Percentiles rank a stretch among this genome's conserved stretches.
These are phyloP conservation scores for Spongia lamella DNA, from an alignment of 37 sponge, comb jelly and placozoan genomes.

Conservation along the genomic window DNA sequence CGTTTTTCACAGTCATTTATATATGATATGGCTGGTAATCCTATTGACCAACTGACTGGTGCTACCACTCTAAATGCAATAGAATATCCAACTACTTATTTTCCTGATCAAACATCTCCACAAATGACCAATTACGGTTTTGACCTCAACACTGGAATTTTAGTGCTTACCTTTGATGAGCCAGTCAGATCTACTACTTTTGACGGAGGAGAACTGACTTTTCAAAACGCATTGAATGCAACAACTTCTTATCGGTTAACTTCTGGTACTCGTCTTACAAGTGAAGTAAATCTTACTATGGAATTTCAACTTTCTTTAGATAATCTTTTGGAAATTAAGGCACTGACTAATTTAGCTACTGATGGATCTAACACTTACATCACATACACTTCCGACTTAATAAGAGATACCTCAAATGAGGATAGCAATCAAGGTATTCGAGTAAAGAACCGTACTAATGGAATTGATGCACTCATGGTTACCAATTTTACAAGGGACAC, in stretches of 20 bases:
- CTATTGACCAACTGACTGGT: constrained; percentile 13
- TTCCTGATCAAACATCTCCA: constrained; percentile 64
- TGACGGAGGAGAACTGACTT: constrained; percentile 25
- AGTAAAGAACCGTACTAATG: not conserved
- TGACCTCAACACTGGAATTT: constrained; percentile 66
- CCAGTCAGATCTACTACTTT: constrained; percentile 65
- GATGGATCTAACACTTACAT: constrained; percentile 61
- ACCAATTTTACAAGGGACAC: constrained; percentile 44
- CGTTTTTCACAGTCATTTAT: constrained; percentile 52
- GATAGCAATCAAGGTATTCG: not conserved
- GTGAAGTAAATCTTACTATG: not conserved
- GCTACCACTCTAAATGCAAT: not conserved
- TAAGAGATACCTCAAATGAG: constrained; percentile 60
- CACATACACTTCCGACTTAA: constrained; percentile 30
- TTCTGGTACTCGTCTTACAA: constrained; percentile 4
- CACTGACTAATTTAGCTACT: constrained; percentile 56
- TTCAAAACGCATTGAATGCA: constrained; percentile 16
- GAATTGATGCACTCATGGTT: constrained; percentile 35
- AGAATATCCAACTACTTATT: constrained; percentile 26
- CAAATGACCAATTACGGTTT: constrained; percentile 43
- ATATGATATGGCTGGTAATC: constrained; percentile 81
- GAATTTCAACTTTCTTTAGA: constrained; percentile 17
- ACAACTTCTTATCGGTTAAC: constrained; percentile 14
- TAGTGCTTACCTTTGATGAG: constrained; percentile 78
- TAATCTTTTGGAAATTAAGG: constrained; percentile 70